These are phyloP conservation scores for Brachypalpus laphriformis DNA, from an alignment of 2,888 invertebrate species.

Conservation along the genomic window DNA sequence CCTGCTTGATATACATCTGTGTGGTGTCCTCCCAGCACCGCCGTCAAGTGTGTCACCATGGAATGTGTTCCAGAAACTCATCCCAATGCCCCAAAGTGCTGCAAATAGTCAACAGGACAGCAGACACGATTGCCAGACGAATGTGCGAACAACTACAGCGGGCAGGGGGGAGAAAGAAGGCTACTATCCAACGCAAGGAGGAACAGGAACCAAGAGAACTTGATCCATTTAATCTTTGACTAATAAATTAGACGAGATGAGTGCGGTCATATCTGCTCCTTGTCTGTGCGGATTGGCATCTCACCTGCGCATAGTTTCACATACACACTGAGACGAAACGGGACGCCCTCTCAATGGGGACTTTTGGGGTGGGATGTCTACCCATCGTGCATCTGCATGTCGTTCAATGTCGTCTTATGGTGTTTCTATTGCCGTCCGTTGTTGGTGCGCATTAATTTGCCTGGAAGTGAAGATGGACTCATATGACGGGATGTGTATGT, in stretches of 20 bases:
- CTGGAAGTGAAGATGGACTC: neutral
- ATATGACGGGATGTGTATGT: neutral
- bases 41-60: constrained; percentile 38
- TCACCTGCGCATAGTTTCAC: constrained; percentile 22
- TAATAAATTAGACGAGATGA: constrained; percentile 64
- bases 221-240: constrained; percentile 48
- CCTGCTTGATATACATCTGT: neutral
- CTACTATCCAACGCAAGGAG: neutral
- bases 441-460: constrained; percentile 12
- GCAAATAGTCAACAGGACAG: constrained; percentile 17
- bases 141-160: constrained; percentile 17
- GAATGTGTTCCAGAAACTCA: constrained; percentile 33
- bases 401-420: constrained; percentile 34
- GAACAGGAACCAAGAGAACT: constrained; percentile 32
- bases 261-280: constrained; percentile 29
- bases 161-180: neutral
- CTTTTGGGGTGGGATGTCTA: constrained; percentile 44
- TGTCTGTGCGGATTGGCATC: constrained; percentile 26
- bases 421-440: neutral
- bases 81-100: neutral
- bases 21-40: neutral
- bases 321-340: neutral
- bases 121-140: constrained; percentile 17
- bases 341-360: constrained; percentile 20
- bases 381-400: constrained; percentile 36